Conservation (phyloP, 2,888 invertebrate species). For the Drosophila mettleri region DNA sequence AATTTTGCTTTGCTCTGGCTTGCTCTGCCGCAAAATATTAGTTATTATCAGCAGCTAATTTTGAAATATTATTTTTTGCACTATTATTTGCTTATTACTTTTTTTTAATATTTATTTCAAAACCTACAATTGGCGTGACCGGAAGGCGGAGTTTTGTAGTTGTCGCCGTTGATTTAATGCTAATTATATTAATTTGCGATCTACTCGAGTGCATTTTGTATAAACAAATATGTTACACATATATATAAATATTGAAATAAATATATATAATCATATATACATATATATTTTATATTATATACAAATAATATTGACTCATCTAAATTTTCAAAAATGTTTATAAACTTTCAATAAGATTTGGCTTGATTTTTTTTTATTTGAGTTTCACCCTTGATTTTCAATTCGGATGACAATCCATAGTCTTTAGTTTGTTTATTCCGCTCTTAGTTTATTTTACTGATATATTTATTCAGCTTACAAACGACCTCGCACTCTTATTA, state of each 20-base stretch:
- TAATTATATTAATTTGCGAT: conserved; percentile 46
- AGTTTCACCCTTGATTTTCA: conserved; percentile 26
- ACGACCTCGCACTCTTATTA: conserved; percentile 46
- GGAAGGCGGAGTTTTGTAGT: conserved; percentile 65
- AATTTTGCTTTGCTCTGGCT: not conserved
- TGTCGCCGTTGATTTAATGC: conserved; percentile 48
- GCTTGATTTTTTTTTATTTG: too few relatives aligned
- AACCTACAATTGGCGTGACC: conserved; percentile 59
- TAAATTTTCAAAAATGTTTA: not conserved
- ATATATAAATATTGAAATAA: too few relatives aligned
- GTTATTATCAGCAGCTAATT: conserved; percentile 16
- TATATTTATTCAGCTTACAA: conserved; percentile 8
- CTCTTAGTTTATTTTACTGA: conserved; percentile 23
- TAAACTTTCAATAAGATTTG: conserved; percentile 25
- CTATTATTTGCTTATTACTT: conserved; percentile 16
- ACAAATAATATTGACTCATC: not conserved
- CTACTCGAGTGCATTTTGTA: conserved; percentile 23
- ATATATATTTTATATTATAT: not conserved
- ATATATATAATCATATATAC: too few relatives aligned
- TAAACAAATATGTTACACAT: conserved; percentile 16
- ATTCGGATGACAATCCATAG: conserved; percentile 16
- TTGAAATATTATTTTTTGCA: conserved; percentile 18
- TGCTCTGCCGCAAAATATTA: conserved; percentile 9
- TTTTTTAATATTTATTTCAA: conserved; percentile 33
- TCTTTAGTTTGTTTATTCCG: conserved; percentile 5